phyloP scores from a whole-genome alignment of 2,888 invertebrate species.

The Colletes collaris region DNA sequence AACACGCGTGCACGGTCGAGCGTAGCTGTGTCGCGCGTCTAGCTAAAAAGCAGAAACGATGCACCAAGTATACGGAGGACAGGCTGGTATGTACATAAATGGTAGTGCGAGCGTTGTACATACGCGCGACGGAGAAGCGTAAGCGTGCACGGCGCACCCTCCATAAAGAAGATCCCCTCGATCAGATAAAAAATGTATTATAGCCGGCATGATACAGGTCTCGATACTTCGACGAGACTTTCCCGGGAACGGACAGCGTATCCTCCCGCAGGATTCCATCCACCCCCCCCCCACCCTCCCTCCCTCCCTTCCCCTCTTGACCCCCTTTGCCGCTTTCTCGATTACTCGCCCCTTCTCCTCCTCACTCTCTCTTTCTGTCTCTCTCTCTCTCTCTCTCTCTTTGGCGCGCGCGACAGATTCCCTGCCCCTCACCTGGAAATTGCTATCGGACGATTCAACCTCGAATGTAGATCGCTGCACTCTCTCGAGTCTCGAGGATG shows the following conservation, averaged over 20 bases:
- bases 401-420: slow-evolving; percentile 50
- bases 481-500: slow-evolving; percentile 70
- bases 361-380: slow-evolving; percentile 36
- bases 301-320: slow-evolving; percentile 16
- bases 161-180: slow-evolving; percentile 83
- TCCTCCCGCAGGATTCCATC: slow-evolving; percentile 69
- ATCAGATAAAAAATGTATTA: slow-evolving; percentile 84
- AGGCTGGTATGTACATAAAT: slow-evolving; percentile 23
- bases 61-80: slow-evolving; percentile 11
- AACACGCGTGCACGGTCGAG: too few relatives aligned
- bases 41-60: neutral
- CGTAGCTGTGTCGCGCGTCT: neutral
- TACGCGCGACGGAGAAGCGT: slow-evolving; percentile 61
- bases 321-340: slow-evolving; percentile 6
- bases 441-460: slow-evolving; percentile 74
- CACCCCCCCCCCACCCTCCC: too few relatives aligned
- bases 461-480: slow-evolving; percentile 74
- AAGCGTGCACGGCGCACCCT: slow-evolving; percentile 75
- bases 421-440: slow-evolving; percentile 65
- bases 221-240: slow-evolving; percentile 80
- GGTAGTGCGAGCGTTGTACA: slow-evolving; percentile 57
- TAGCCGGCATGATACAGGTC: slow-evolving; percentile 83
- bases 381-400: slow-evolving; percentile 33
- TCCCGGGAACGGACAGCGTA: slow-evolving; percentile 72
- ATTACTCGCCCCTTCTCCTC: slow-evolving; percentile 15